Conservation (phyloP, 2,888 invertebrate species). For the Eubasilissa splendida region DNA sequence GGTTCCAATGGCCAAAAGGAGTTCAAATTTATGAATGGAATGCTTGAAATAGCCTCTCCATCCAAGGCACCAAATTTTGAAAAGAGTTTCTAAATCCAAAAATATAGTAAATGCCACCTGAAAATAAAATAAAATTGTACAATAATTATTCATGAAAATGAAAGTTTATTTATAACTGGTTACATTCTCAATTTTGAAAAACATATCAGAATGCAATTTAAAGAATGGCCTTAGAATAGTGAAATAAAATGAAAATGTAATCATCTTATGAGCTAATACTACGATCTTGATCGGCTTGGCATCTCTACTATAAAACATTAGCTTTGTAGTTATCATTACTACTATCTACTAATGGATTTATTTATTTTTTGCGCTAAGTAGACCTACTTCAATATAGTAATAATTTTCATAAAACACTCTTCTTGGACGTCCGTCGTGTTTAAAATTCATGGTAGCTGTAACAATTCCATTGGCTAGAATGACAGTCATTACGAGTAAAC, state of each 20-base stretch:
- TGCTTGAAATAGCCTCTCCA: conserved; percentile 96
- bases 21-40: conserved; percentile 97
- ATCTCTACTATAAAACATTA: neutral
- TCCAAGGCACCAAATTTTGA: conserved; percentile 98
- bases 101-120: conserved; percentile 95
- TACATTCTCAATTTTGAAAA: no score
- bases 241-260: no score
- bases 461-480: conserved; percentile 96
- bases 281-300: neutral
- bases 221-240: no score
- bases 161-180: no score
- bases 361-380: neutral
- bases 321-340: neutral
- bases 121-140: conserved; percentile 59
- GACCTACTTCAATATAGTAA: conserved; percentile 88
- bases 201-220: no score
- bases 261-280: no score
- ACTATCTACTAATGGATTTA: neutral
- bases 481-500: conserved; percentile 93
- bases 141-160: no score
- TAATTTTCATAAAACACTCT: conserved; percentile 91
- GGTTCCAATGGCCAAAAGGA: conserved; percentile 93
- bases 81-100: conserved; percentile 93
- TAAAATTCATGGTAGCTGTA: conserved; percentile 95
- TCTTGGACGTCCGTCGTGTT: conserved; percentile 89